Evolutionary conservation across 2,113 vertebrate species (phyloP).

Genomic region (Hepsetus odoe): DNA sequence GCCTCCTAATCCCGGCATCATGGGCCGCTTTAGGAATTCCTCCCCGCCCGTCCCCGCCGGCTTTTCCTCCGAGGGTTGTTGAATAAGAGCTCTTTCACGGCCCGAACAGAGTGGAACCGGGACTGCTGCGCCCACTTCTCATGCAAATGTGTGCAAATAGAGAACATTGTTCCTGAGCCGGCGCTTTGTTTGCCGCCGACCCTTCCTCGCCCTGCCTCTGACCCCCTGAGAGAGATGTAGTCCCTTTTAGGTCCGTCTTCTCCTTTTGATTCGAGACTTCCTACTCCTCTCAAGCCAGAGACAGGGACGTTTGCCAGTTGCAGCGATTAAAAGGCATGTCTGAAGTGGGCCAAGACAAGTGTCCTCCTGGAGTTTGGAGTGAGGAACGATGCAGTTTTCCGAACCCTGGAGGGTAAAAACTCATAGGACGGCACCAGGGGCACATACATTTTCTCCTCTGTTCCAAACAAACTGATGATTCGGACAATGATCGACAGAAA

Average conservation of each 20-base stretch:
- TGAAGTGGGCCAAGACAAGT: background rate
- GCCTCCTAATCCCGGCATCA: slow-evolving; percentile 56
- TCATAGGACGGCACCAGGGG: no score
- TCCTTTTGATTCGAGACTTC: slow-evolving; percentile 68
- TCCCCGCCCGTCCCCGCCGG: slow-evolving; percentile 29
- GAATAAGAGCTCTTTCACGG: slow-evolving; percentile 54
- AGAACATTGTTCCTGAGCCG: slow-evolving; percentile 61
- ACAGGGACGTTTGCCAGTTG: slow-evolving; percentile 41
- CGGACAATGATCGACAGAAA: no score
- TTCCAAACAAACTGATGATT: no score
- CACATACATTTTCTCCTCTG: no score
- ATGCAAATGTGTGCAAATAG: slow-evolving; percentile 74
- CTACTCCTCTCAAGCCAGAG: slow-evolving; percentile 50
- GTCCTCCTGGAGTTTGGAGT: slow-evolving; percentile 6
- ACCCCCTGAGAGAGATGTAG: slow-evolving; percentile 62
- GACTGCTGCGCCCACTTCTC: slow-evolving; percentile 57
- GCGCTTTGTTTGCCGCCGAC: slow-evolving; percentile 52
- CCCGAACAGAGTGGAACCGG: slow-evolving; percentile 58
- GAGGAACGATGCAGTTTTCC: no score
- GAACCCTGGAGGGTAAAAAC: no score
- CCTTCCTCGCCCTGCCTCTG: slow-evolving; percentile 56
- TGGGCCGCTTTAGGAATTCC: slow-evolving; percentile 38
- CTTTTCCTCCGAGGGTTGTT: slow-evolving; percentile 44
- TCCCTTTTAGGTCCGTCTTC: slow-evolving; percentile 63
- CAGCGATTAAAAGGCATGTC: background rate